Conservation (phyloP, 2,797 vertebrate genomes). For the Pantherophis alleghaniensis region DNA sequence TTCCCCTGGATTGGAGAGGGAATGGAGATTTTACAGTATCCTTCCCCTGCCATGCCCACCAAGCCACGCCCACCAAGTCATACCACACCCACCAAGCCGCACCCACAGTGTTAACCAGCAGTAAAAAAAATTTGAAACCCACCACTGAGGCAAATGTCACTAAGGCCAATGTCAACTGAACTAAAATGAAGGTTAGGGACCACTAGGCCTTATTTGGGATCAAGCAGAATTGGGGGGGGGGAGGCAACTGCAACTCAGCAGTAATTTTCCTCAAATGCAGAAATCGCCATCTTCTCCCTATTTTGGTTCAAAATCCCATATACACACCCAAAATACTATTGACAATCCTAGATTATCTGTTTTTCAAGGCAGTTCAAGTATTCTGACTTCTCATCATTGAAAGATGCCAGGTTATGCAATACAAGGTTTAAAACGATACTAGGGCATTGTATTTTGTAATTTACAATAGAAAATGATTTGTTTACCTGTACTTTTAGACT, state of each 20-base stretch:
- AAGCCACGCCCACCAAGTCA: no score
- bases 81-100: no score
- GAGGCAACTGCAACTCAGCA: background rate
- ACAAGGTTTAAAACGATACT: background rate
- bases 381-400: background rate
- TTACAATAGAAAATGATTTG: background rate
- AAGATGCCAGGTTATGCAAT: background rate
- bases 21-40: no score
- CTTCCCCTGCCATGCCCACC: no score
- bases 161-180: background rate
- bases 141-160: background rate
- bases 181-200: background rate
- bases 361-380: background rate
- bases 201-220: background rate
- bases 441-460: background rate
- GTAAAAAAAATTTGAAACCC: no score
- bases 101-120: no score
- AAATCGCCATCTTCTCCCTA: conserved; percentile 28
- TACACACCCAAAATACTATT: background rate
- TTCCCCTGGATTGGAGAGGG: no score
- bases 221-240: background rate
- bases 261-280: background rate
- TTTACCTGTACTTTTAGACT: background rate
- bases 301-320: conserved; percentile 5
- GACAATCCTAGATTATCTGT: background rate